These are phyloP conservation scores for Oasisia sp. DNA, from an alignment of 2,888 invertebrate genomes.

Conservation along the genomic window DNA sequence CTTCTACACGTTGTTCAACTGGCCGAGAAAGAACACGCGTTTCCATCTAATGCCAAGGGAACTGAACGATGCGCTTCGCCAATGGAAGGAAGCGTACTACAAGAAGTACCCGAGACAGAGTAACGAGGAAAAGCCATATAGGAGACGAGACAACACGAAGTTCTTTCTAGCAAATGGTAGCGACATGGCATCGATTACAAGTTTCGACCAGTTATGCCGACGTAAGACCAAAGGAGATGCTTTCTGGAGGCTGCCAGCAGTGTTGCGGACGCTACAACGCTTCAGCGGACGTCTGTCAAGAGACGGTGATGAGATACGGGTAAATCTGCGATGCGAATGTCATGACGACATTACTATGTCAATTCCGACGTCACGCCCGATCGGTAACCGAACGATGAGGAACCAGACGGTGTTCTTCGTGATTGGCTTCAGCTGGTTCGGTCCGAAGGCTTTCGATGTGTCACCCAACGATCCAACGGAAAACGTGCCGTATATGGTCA, in stretches of 20 bases:
- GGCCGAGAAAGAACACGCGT: slow-evolving; percentile 26
- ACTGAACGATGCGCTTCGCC: slow-evolving; percentile 39
- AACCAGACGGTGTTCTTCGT: slow-evolving; percentile 48
- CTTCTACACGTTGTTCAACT: slow-evolving; percentile 25
- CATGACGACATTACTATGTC: slow-evolving; percentile 36
- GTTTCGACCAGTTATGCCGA: slow-evolving; percentile 38
- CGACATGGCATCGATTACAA: slow-evolving; percentile 39
- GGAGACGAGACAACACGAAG: slow-evolving; percentile 47
- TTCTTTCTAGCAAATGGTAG: slow-evolving; percentile 47
- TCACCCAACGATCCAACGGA: slow-evolving; percentile 36
- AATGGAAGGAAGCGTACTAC: slow-evolving; percentile 45
- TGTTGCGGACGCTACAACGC: slow-evolving; percentile 39
- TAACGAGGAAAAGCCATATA: slow-evolving; percentile 35
- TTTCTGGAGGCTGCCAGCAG: slow-evolving; percentile 42
- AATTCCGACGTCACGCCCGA: slow-evolving; percentile 47
- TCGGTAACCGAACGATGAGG: slow-evolving; percentile 42
- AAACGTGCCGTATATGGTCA: slow-evolving; percentile 7
- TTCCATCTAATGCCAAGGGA: slow-evolving; percentile 7
- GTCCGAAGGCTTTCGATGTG: slow-evolving; percentile 48
- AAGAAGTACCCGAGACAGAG: slow-evolving; percentile 45
- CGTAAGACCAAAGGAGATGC: slow-evolving; percentile 34
- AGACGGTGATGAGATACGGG: slow-evolving; percentile 41
- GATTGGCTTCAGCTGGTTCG: slow-evolving; percentile 49
- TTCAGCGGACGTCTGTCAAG: slow-evolving; percentile 43
- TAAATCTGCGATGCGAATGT: slow-evolving; percentile 32